Evolutionary conservation across 2,888 invertebrate species (phyloP), one percentile per base, ranked within the genome.

Genomic region (Osmoderma eremita): DNA sequence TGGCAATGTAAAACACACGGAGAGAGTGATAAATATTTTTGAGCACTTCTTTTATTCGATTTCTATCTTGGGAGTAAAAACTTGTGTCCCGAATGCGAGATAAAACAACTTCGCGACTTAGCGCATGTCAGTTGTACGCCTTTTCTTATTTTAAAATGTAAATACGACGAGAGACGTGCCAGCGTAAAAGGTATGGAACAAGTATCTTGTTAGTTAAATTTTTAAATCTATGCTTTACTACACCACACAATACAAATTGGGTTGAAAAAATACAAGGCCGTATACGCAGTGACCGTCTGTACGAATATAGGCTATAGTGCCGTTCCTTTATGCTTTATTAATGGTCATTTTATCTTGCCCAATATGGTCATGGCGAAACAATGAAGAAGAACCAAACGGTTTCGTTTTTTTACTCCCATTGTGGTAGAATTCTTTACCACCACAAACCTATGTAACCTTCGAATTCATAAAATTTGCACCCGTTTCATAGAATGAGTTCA

Each of bases 221-320:
- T 56, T 56, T 56, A 42, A 42, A 15, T 41, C 56, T 56, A 22
- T 56, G 42, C 41, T 56, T 56, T 56, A 56, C 56, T 56, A 41
- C 56, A 41, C 22, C 42, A 24, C 20, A 56, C 56, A 56, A 56
- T 56, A 56, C 56, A 56, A 56, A 56, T 56, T 56, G 41, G 56
- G 56, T 56, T 56, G 56, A 56, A 56, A 56, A 56, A 56, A 56
- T 56, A 56, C 56, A 56, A 56, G 56, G 56, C 56, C 56, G 54
- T 56, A 56, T 56, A 30, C 10, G 42, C 20, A 56, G 41, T 56
- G 42, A 22, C 56, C 13, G 22, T 56, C 13, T 56, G 41, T 24
- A 56, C 56, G 22, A 41, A 56, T 41, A 41, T 22, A 30, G 41
- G 22, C 42, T 56, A 42, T 56, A 56, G 13, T 41, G 42, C 22